Percentiles rank a stretch among this genome's conserved stretches.
These are phyloP conservation scores for Prunella fulvescens DNA, from an alignment of 2,113 vertebrate genomes.

Conservation along the genomic window DNA sequence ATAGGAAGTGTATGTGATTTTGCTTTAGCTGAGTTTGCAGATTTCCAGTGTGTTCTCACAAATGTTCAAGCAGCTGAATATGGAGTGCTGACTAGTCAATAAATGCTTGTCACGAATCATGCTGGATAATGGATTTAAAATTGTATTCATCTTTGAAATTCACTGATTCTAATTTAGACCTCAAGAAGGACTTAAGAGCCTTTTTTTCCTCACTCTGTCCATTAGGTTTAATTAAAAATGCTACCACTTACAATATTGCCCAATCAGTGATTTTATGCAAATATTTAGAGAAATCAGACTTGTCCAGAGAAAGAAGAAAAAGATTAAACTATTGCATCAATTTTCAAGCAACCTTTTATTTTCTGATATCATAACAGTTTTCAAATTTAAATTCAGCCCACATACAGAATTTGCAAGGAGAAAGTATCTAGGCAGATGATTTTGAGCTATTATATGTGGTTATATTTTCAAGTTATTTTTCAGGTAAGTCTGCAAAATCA, in stretches of 20 bases:
- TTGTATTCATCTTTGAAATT: not conserved
- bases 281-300: not conserved
- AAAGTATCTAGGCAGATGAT: not conserved
- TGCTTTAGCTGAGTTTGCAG: not conserved
- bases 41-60: not conserved
- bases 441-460: not conserved
- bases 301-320: not conserved
- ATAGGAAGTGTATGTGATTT: not conserved
- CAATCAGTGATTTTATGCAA: not conserved
- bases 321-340: not conserved
- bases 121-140: not conserved
- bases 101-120: not conserved
- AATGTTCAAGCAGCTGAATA: not conserved
- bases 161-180: not conserved
- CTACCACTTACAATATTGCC: not conserved
- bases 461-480: not conserved
- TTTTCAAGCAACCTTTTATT: not conserved
- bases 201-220: not conserved
- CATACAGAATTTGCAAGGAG: not conserved
- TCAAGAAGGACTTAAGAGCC: not conserved
- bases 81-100: not conserved
- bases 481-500: not conserved
- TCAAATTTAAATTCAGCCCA: not conserved
- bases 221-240: not conserved
- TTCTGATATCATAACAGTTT: not conserved